Evolutionary conservation across 2,113 vertebrate genomes (phyloP).

Genomic region (Phylloscopus trochilus): DNA sequence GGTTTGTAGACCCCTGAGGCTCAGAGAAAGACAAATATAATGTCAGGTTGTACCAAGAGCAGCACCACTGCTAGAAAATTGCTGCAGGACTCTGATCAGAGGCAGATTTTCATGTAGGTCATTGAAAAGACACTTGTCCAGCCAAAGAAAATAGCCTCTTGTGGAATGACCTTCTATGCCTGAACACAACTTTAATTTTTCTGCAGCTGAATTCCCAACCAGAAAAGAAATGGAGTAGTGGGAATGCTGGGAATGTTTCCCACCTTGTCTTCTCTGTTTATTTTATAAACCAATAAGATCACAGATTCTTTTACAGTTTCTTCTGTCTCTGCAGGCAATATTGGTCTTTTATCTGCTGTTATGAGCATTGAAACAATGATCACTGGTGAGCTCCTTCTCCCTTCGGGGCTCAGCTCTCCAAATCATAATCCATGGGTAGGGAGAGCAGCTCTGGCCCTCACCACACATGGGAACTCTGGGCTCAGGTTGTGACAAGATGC

Average conservation of each 20-base stretch:
- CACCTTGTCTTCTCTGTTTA: background rate
- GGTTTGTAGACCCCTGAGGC: background rate
- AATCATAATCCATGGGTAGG: background rate
- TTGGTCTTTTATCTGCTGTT: background rate
- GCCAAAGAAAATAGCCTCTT: background rate
- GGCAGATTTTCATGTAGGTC: background rate
- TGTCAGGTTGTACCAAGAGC: background rate
- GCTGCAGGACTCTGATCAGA: background rate
- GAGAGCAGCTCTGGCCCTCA: background rate
- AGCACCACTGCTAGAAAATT: background rate
- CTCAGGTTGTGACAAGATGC: accelerated
- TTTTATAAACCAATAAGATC: background rate
- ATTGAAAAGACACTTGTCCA: background rate
- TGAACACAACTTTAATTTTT: background rate
- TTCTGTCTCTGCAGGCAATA: background rate
- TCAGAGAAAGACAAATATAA: background rate
- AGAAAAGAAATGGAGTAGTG: background rate
- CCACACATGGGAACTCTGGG: accelerated
- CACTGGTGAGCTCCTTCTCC: background rate
- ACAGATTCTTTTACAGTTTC: background rate
- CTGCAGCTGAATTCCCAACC: background rate
- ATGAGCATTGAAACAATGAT: background rate
- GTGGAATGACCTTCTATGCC: background rate
- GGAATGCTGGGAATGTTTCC: background rate
- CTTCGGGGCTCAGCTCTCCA: background rate